phyloP scores from a whole-genome alignment of 2,113 vertebrate genomes.

The Rhinopithecus roxellana region DNA sequence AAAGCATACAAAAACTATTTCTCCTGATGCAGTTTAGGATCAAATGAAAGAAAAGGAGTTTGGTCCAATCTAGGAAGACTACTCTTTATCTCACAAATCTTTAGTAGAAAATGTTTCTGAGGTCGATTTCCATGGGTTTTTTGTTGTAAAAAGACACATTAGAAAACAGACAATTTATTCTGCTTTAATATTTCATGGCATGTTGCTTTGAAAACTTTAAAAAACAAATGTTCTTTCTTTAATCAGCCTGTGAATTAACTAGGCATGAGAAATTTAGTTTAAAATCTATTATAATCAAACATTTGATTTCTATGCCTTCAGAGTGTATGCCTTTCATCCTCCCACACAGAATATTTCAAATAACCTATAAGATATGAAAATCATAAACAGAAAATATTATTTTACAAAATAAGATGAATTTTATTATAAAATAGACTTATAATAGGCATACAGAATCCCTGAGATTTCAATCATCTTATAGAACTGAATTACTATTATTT shows the following conservation, averaged over 20 bases:
- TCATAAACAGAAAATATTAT: background rate
- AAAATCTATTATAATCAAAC: conserved; percentile 31
- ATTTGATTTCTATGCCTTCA: background rate
- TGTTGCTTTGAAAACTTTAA: background rate
- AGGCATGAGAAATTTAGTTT: background rate
- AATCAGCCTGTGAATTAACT: background rate
- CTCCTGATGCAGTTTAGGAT: conserved; percentile 60
- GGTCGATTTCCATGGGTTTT: conserved; percentile 36
- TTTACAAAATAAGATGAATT: background rate
- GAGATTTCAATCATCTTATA: background rate
- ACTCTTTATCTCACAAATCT: conserved; percentile 38
- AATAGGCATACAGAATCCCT: background rate
- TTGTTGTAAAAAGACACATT: conserved; percentile 8
- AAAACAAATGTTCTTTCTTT: background rate
- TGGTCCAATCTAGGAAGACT: background rate
- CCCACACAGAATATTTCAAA: background rate
- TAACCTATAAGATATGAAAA: background rate
- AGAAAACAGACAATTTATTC: background rate
- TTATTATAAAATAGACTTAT: background rate
- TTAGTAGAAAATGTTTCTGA: conserved; percentile 41
- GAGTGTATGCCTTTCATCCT: background rate
- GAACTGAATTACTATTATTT: background rate
- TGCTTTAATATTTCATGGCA: background rate
- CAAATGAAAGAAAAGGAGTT: conserved; percentile 65
- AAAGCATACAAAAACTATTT: conserved; percentile 69